A percentile compares a stretch with the other conserved stretches of the same genome.
Conservation (phyloP, 1,140 invertebrate genomes). For the Gyrodactylus bullatarudis region DNA sequence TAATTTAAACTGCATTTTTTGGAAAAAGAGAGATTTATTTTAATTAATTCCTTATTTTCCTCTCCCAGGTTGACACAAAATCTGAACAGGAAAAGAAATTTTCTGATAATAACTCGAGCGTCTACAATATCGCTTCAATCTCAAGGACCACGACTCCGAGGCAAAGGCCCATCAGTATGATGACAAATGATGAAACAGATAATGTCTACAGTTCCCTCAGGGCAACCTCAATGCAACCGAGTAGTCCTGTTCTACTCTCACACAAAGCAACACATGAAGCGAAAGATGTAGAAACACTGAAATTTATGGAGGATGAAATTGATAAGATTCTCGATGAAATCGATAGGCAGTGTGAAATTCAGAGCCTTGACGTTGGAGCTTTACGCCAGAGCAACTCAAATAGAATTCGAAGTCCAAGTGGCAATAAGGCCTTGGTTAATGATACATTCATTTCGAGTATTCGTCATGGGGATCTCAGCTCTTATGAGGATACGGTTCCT, state of each 20-base stretch:
- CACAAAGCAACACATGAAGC: neutral
- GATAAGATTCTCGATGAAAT: neutral
- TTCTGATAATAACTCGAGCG: neutral
- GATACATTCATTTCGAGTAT: neutral
- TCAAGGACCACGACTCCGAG: neutral
- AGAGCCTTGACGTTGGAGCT: neutral
- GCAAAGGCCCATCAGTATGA: neutral
- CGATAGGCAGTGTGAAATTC: neutral
- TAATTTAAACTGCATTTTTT: too few species aligned
- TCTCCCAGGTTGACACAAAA: neutral
- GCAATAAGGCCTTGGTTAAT: neutral
- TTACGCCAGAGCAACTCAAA: neutral
- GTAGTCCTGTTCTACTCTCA: neutral
- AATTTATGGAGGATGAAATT: neutral
- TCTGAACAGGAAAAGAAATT: neutral
- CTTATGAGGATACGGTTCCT: neutral
- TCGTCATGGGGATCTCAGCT: neutral
- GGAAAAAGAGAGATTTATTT: too few species aligned
- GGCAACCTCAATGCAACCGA: neutral
- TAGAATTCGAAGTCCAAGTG: neutral
- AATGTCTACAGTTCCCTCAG: neutral
- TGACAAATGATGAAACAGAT: neutral
- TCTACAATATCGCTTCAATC: neutral
- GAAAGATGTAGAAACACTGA: neutral
- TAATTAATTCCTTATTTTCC: too few species aligned